Conservation (phyloP, 2,113 vertebrate genomes). For the Hippopotamus amphibius region DNA sequence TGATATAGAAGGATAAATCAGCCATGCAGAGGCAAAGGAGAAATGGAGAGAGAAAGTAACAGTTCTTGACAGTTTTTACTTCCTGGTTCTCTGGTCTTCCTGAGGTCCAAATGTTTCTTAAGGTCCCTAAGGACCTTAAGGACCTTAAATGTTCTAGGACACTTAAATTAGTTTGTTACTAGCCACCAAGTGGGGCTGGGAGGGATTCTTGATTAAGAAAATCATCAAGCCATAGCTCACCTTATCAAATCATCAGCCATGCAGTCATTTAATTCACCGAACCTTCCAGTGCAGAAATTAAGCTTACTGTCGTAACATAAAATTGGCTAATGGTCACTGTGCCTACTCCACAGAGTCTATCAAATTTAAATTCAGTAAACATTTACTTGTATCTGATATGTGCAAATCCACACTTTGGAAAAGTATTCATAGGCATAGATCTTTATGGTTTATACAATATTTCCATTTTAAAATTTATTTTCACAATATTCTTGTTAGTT, state of each 20-base stretch:
- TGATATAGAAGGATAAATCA: not conserved
- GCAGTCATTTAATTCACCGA: not conserved
- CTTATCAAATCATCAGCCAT: not conserved
- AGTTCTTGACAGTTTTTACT: not conserved
- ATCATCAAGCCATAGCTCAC: not conserved
- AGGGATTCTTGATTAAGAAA: not conserved
- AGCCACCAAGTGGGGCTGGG: not conserved
- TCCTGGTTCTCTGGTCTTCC: not conserved
- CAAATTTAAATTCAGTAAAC: not conserved
- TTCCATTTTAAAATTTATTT: not conserved
- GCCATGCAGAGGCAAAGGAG: too few species aligned
- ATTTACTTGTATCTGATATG: not conserved
- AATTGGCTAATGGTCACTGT: not conserved
- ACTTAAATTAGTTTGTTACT: not conserved
- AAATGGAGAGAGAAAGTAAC: not conserved
- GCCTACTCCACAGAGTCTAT: not conserved
- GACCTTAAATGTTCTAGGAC: not conserved
- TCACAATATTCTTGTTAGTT: not conserved
- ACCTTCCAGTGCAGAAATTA: slow-evolving; percentile 14
- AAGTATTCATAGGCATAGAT: not conserved
- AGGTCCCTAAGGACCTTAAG: not conserved
- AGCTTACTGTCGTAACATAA: not conserved
- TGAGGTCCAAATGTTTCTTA: not conserved
- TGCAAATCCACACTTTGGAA: not conserved
- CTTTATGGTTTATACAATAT: not conserved